Conservation (phyloP, 2,797 vertebrate genomes). For the Salarias fasciatus region DNA sequence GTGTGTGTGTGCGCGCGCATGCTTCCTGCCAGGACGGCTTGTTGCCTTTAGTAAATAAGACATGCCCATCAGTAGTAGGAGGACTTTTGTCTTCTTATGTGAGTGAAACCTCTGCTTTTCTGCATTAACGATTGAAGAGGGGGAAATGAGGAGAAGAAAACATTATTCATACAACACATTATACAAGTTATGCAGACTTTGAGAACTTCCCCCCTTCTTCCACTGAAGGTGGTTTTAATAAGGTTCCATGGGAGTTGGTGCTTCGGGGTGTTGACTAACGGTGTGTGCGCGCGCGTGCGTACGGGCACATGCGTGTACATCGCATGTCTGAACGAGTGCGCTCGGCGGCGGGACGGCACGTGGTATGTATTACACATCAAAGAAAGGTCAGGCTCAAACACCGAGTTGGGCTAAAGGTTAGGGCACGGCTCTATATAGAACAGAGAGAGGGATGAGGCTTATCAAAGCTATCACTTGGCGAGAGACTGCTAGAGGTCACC, state of each 20-base stretch:
- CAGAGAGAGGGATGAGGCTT: conserved; percentile 79
- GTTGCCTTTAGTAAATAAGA: conserved; percentile 81
- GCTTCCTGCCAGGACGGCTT: conserved; percentile 72
- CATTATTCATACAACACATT: conserved; percentile 85
- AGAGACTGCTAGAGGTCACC: conserved; percentile 79
- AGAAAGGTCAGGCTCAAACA: conserved; percentile 81
- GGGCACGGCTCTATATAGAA: conserved; percentile 78
- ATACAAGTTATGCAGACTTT: conserved; percentile 85
- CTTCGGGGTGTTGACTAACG: conserved; percentile 75
- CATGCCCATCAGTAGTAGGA: conserved; percentile 74
- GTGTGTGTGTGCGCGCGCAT: too few species aligned
- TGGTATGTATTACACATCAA: conserved; percentile 83
- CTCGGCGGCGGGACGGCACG: conserved; percentile 69
- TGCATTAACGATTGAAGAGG: conserved; percentile 77
- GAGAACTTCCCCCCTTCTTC: conserved; percentile 81
- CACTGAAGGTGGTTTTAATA: conserved; percentile 86
- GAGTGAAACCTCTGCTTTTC: conserved; percentile 75
- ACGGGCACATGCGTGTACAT: conserved; percentile 56
- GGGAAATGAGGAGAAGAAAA: conserved; percentile 79
- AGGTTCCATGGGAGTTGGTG: conserved; percentile 84
- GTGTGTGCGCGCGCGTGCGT: conserved; percentile 34
- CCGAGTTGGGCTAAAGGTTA: conserved; percentile 81
- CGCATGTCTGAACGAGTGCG: conserved; percentile 64
- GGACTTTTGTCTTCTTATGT: conserved; percentile 73
- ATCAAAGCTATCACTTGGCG: conserved; percentile 80